Conservation (phyloP, 2,113 vertebrate genomes). For the Callithrix jacchus region DNA sequence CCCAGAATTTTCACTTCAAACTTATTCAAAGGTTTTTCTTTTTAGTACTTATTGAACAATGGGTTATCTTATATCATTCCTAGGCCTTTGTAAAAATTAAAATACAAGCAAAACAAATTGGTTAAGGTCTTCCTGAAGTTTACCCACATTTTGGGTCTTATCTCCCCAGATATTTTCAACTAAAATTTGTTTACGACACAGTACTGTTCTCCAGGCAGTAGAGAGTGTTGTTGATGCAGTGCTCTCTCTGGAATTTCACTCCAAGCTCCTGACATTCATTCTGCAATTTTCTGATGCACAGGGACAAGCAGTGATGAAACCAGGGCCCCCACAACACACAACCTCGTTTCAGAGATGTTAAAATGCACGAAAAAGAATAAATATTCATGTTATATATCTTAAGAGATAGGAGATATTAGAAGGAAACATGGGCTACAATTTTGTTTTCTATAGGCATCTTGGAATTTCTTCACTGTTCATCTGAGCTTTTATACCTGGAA, state of each 20-base stretch:
- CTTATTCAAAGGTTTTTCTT: background rate
- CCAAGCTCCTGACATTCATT: background rate
- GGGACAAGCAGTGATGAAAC: background rate
- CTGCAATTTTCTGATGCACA: background rate
- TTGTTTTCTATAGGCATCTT: background rate
- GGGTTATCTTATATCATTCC: background rate
- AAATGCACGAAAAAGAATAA: background rate
- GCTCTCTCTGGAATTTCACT: background rate
- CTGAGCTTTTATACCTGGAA: background rate
- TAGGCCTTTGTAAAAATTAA: background rate
- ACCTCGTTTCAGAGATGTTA: background rate
- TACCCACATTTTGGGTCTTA: background rate
- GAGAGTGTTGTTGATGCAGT: accelerated
- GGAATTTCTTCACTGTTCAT: background rate
- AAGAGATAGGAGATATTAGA: background rate
- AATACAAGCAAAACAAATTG: background rate
- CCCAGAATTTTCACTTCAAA: background rate
- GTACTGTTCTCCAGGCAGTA: background rate
- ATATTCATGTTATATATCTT: background rate
- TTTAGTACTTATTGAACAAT: background rate
- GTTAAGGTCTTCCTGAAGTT: background rate
- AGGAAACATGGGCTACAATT: background rate
- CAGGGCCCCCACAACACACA: background rate
- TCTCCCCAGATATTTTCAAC: background rate
- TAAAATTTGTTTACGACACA: background rate